Percentiles rank a stretch among this genome's conserved stretches.
phyloP scores from a whole-genome alignment of 2,797 vertebrate genomes.

The Neomorphus geoffroyi region DNA sequence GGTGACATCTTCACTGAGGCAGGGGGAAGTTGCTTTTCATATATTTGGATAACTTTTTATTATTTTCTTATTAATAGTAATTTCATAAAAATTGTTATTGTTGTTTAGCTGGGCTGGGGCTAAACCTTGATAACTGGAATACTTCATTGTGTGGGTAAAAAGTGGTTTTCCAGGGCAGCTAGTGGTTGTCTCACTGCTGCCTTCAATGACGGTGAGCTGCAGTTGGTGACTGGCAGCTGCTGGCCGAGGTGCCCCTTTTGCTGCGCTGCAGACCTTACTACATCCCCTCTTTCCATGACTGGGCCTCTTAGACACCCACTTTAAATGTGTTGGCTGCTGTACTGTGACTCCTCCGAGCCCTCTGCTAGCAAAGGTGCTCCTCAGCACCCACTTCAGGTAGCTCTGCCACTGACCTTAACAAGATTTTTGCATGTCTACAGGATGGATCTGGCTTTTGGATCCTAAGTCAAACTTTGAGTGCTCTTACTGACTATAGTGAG shows the following conservation, averaged over 20 bases:
- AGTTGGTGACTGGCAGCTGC: accelerated
- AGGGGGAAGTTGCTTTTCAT: too few relatives aligned
- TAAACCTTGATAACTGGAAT: not conserved
- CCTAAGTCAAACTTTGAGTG: not conserved
- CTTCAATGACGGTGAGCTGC: not conserved
- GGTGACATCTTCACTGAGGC: too few relatives aligned
- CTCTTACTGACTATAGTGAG: not conserved
- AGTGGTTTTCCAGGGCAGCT: not conserved
- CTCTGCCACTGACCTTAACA: accelerated
- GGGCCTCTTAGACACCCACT: not conserved
- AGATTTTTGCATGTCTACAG: not conserved
- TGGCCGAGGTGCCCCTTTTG: not conserved
- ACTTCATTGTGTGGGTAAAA: not conserved
- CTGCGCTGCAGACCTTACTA: not conserved
- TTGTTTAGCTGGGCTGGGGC: too few relatives aligned
- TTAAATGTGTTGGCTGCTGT: not conserved
- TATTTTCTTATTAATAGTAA: too few relatives aligned
- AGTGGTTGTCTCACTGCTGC: not conserved
- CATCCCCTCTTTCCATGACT: accelerated
- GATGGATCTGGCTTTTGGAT: not conserved
- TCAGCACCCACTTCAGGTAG: too few relatives aligned
- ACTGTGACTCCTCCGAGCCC: not conserved
- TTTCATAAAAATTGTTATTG: too few relatives aligned
- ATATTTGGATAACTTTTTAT: too few relatives aligned
- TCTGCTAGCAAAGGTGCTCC: not conserved